Base-by-base conservation (phyloP, 2,113 vertebrate species). In the Leucosticte australis region DNA sequence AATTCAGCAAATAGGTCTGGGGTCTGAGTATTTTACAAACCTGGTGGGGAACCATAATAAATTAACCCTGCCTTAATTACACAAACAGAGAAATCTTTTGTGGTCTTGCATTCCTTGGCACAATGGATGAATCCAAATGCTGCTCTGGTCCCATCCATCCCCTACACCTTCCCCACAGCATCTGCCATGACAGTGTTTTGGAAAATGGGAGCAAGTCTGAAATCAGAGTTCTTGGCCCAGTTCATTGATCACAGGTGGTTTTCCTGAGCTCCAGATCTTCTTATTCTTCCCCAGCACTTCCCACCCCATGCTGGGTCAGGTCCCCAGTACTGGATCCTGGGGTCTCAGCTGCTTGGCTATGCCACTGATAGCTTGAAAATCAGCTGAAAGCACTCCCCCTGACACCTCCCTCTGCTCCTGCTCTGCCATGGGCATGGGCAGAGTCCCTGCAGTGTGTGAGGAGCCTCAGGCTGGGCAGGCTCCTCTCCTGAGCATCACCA, bases 371-470 rank as follows among this genome's bases (percentile, higher is more conserved):
- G 24, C 18, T 47, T 39, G 16, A 7, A 47, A 28, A 56, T 47
- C 13, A 65, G 18, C 62, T 76, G 44, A 10, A 39, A 79, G 73
- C 30, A 27, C 35, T 68, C 8, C 23, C 41, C 22, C 82, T 21
- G 65, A 59, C 57, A 41, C 3, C 0, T 46, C 59, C 57, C 71
- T 59, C 82, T 83, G 18, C 1, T 2, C 14, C 42, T 6, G 31
- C 31, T 47, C 59, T 86, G 63, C 63, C n/a, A 37, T 1, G 1
- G 0, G 0, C 27, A 33, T 0, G 2, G 44, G 65, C 49, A 64
- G 86, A n/a, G 47, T 6, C 55, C 53, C 70, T 46, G 7, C 1
- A 10, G 35, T 22, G 57, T 27, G 62, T 28, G 7, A 73, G 3
- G 7, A 64, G 18, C 3, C 46, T 19, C 8, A 28, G 70, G 44